Percentiles rank a stretch among this genome's conserved stretches.
phyloP scores from a whole-genome alignment of 2,888 invertebrate species.

The Pollenia griseotomentosa region DNA sequence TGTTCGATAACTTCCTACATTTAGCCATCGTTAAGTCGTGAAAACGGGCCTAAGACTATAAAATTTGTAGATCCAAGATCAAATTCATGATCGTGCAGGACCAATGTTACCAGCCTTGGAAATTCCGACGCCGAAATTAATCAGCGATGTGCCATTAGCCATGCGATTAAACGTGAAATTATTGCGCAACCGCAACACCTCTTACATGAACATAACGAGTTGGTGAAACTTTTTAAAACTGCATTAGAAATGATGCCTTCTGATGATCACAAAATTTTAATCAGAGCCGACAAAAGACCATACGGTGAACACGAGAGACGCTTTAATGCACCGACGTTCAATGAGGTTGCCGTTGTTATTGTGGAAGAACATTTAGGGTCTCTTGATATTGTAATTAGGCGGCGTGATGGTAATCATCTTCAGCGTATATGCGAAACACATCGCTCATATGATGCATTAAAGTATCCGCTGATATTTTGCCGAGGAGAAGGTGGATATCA shows the following conservation, averaged over 20 bases:
- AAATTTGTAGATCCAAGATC: slow-evolving; percentile 64
- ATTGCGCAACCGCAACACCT: slow-evolving; percentile 32
- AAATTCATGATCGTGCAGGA: slow-evolving; percentile 66
- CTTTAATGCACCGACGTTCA: background rate
- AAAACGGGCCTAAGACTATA: too few species aligned
- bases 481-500: too few species aligned
- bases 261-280: slow-evolving; percentile 52
- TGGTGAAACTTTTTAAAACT: slow-evolving; percentile 61
- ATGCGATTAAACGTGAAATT: slow-evolving; percentile 24
- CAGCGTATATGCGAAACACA: too few species aligned
- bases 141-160: slow-evolving; percentile 26
- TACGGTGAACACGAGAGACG: slow-evolving; percentile 32
- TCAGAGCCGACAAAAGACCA: slow-evolving; percentile 62
- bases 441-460: too few species aligned
- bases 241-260: slow-evolving; percentile 46
- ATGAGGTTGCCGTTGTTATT: slow-evolving; percentile 52
- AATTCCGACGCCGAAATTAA: slow-evolving; percentile 46
- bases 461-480: too few species aligned
- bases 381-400: slow-evolving; percentile 7
- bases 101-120: slow-evolving; percentile 59
- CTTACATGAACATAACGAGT: slow-evolving; percentile 45
- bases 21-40: too few species aligned
- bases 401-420: too few species aligned
- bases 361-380: slow-evolving; percentile 7
- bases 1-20: too few species aligned